Evolutionary conservation across 2,888 invertebrate genomes (phyloP).

Genomic region (Podotricha telesiphe): DNA sequence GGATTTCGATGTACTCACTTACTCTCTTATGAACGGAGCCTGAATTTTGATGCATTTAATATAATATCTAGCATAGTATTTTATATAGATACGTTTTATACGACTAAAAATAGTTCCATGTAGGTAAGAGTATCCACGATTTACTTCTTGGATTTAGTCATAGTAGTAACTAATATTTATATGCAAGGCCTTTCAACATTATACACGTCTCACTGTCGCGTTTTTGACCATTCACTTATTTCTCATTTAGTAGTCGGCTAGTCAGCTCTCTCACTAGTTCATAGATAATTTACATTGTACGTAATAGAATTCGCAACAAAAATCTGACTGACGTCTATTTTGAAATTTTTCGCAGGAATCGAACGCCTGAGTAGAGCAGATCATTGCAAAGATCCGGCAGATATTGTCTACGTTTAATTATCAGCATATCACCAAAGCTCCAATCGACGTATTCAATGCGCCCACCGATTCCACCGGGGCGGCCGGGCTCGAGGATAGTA

Average conservation of each 20-base stretch:
- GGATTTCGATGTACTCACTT: slow-evolving; percentile 51
- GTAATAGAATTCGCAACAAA: slow-evolving; percentile 57
- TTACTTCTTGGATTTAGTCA: slow-evolving; percentile 36
- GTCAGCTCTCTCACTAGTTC: slow-evolving; percentile 66
- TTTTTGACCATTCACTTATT: slow-evolving; percentile 55
- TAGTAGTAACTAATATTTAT: slow-evolving; percentile 29
- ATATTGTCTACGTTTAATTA: slow-evolving; percentile 89
- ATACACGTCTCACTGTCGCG: slow-evolving; percentile 59
- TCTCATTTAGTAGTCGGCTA: slow-evolving; percentile 68
- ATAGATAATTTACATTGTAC: slow-evolving; percentile 63
- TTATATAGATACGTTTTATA: slow-evolving; percentile 78
- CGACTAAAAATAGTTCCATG: slow-evolving; percentile 55
- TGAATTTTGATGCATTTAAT: slow-evolving; percentile 81
- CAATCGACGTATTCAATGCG: slow-evolving; percentile 78
- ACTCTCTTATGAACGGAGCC: slow-evolving; percentile 79
- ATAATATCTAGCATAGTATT: slow-evolving; percentile 69
- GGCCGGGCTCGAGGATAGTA: slow-evolving; percentile 69
- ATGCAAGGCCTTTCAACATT: slow-evolving; percentile 30
- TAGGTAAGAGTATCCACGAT: slow-evolving; percentile 58
- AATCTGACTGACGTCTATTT: slow-evolving; percentile 71
- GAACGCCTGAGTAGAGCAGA: slow-evolving; percentile 95
- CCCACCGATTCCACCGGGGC: slow-evolving; percentile 64
- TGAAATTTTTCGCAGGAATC: slow-evolving; percentile 88
- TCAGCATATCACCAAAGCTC: slow-evolving; percentile 84
- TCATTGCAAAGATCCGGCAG: slow-evolving; percentile 92